Conservation (phyloP, 1,140 invertebrate species). For the Pararge aegeria region DNA sequence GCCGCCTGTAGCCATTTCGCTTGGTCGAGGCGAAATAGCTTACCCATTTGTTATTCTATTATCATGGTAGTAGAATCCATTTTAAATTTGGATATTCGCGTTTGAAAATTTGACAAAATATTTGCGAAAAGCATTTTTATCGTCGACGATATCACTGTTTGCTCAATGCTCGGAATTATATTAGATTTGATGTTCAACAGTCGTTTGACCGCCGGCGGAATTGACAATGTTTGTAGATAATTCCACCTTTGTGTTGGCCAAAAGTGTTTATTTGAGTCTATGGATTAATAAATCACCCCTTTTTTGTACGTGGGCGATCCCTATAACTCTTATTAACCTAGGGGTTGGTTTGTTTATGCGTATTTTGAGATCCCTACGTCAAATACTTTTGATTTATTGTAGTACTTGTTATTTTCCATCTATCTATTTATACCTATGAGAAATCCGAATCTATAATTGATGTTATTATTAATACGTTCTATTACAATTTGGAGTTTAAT, state of each 20-base stretch:
- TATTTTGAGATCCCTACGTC: not conserved
- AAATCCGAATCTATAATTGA: too few relatives aligned
- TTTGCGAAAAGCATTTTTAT: slow-evolving; percentile 48
- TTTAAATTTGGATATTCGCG: slow-evolving; percentile 26
- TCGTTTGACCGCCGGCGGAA: slow-evolving; percentile 40
- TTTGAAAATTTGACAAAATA: slow-evolving; percentile 44
- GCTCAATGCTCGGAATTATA: slow-evolving; percentile 43
- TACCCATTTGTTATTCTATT: slow-evolving; percentile 41
- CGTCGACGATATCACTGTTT: slow-evolving; percentile 42
- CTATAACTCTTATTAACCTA: not conserved
- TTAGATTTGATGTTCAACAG: slow-evolving; percentile 44
- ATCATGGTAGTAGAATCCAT: slow-evolving; percentile 28
- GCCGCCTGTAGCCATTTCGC: slow-evolving; percentile 19
- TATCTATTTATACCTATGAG: too few relatives aligned
- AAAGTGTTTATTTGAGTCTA: slow-evolving; percentile 26
- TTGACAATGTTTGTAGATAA: slow-evolving; percentile 45
- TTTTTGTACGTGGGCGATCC: not conserved
- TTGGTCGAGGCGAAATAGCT: not conserved
- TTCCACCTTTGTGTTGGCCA: slow-evolving; percentile 32
- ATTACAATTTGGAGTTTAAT: too few relatives aligned
- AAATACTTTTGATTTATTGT: too few relatives aligned
- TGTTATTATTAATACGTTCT: too few relatives aligned
- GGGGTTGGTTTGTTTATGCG: not conserved
- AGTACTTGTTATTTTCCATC: too few relatives aligned
- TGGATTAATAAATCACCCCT: slow-evolving; percentile 22